A percentile compares a stretch with the other conserved stretches of the same genome.
Conservation (phyloP, 2,888 invertebrate genomes). For the Andrena praecox region DNA sequence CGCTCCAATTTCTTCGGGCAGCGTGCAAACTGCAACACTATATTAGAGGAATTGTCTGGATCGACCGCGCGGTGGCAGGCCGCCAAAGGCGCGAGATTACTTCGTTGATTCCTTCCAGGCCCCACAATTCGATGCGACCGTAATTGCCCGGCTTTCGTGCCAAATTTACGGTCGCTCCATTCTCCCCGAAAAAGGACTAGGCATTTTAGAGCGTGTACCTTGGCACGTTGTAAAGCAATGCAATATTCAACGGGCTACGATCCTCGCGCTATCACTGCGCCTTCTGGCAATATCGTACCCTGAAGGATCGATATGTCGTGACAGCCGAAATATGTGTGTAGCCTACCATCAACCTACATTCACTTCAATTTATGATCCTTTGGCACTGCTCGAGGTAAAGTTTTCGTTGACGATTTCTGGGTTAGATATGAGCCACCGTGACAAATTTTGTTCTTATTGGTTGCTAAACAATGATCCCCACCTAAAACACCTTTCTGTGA, state of each 20-base stretch:
- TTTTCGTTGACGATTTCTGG: too few relatives aligned
- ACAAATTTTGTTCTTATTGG: too few relatives aligned
- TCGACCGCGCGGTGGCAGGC: constrained; percentile 52
- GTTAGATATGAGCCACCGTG: too few relatives aligned
- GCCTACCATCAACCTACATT: background rate
- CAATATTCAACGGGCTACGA: constrained; percentile 18
- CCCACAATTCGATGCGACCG: constrained; percentile 58
- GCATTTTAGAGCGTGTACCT: constrained; percentile 24
- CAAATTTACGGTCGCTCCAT: constrained; percentile 52
- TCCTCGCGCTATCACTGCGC: background rate
- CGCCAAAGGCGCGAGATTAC: constrained; percentile 67
- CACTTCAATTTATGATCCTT: background rate
- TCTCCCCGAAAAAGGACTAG: constrained; percentile 24
- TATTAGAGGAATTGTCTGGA: constrained; percentile 49
- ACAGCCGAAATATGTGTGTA: background rate
- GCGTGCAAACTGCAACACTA: constrained; percentile 36
- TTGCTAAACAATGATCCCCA: too few relatives aligned
- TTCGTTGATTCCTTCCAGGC: constrained; percentile 57
- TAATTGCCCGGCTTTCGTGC: constrained; percentile 59
- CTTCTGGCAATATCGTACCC: background rate
- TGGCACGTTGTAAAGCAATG: constrained; percentile 38
- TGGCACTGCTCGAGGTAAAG: background rate
- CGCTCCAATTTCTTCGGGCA: constrained; percentile 23
- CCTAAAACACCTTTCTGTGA: too few relatives aligned
- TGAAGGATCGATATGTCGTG: background rate